A percentile compares a stretch with the other conserved stretches of the same genome.
Conservation (phyloP, 2,888 invertebrate genomes). For the Yponomeuta malinellus region DNA sequence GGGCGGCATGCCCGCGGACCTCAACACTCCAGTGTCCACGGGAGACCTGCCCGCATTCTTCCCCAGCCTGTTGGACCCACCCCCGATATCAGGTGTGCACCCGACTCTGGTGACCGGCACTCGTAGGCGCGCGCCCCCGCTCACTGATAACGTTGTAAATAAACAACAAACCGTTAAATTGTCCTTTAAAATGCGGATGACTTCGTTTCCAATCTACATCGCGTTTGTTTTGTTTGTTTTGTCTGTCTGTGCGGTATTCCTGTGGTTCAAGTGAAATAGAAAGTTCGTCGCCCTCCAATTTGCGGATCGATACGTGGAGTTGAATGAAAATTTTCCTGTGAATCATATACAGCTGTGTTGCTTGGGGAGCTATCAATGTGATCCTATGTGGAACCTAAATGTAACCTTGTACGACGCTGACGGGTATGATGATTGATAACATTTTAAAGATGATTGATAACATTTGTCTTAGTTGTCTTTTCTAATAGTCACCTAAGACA, state of each 20-base stretch:
- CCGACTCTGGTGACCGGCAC: slow-evolving; percentile 22
- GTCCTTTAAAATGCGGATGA: slow-evolving; percentile 26
- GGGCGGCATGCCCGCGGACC: slow-evolving; percentile 83
- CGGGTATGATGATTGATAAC: slow-evolving; percentile 4
- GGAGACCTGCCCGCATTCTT: slow-evolving; percentile 96
- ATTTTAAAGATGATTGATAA: background rate
- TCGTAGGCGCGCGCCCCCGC: slow-evolving; percentile 40
- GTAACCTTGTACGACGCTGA: background rate
- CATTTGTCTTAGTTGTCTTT: too few relatives aligned
- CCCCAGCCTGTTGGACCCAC: slow-evolving; percentile 90
- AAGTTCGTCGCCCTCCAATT: slow-evolving; percentile 52
- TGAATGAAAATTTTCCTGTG: slow-evolving; percentile 51
- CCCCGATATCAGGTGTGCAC: slow-evolving; percentile 90
- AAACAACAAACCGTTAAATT: slow-evolving; percentile 48
- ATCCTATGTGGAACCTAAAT: background rate
- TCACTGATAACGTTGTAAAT: slow-evolving; percentile 60
- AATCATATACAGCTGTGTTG: slow-evolving; percentile 18
- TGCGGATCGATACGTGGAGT: slow-evolving; percentile 55
- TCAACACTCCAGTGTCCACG: slow-evolving; percentile 96
- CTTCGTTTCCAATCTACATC: background rate
- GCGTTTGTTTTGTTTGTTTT: slow-evolving; percentile 2
- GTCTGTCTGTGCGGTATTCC: slow-evolving; percentile 25
- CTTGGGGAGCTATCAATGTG: background rate
- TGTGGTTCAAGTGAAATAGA: slow-evolving; percentile 51
- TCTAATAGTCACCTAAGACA: too few relatives aligned